Evolutionary conservation across 2,888 invertebrate species (phyloP).

Genomic region (Patella depressa): DNA sequence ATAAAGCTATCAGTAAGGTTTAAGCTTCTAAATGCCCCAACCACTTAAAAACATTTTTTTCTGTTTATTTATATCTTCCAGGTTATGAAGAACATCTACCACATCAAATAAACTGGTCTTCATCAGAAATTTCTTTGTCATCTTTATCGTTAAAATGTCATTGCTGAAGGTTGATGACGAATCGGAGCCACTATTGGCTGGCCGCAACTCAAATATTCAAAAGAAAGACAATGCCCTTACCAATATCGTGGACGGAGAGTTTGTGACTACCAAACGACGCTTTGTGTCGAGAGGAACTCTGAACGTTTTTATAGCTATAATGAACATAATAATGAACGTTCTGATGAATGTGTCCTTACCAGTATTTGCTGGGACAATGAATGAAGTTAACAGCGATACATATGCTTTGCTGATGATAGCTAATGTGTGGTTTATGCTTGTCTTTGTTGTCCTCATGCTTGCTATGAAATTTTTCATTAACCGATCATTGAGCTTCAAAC

Average conservation of each 20-base stretch:
- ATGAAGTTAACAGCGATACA: constrained; percentile 38
- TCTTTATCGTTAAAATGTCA: background rate
- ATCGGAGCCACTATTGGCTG: background rate
- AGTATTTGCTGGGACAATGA: constrained; percentile 46
- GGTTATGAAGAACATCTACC: background rate
- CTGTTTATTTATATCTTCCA: background rate
- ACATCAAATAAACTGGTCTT: background rate
- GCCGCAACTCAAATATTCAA: background rate
- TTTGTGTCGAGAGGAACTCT: constrained; percentile 24
- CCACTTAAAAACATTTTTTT: background rate
- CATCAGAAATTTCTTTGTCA: too few species aligned
- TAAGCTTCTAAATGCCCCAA: too few species aligned
- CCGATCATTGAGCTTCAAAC: constrained; percentile 29
- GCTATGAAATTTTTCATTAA: constrained; percentile 34
- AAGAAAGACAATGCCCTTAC: background rate
- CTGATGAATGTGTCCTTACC: constrained; percentile 45
- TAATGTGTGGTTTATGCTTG: constrained; percentile 35
- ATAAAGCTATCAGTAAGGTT: too few species aligned
- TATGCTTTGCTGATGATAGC: constrained; percentile 41
- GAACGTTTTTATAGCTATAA: constrained; percentile 34
- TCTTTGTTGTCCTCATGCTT: constrained; percentile 39
- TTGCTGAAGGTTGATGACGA: background rate
- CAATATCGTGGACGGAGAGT: background rate
- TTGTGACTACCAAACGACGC: background rate
- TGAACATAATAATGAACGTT: constrained; percentile 43